These are phyloP conservation scores for Drosophila kohkoa DNA, from an alignment of 1,140 invertebrate species.

Conservation along the genomic window DNA sequence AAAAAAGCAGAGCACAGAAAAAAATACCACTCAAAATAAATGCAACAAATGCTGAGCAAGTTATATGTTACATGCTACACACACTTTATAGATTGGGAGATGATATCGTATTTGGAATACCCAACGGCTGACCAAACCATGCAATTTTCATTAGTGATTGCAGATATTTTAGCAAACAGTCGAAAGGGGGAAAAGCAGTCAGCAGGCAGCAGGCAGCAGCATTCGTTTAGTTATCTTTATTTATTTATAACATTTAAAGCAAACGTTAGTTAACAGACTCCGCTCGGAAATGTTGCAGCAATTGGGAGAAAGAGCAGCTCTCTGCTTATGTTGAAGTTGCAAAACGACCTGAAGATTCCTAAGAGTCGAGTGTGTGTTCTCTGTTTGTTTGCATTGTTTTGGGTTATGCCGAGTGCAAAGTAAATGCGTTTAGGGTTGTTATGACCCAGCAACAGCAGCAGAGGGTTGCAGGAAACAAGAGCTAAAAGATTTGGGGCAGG, in stretches of 20 bases:
- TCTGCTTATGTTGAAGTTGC: neutral
- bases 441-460: neutral
- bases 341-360: conserved; percentile 58
- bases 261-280: conserved; percentile 65
- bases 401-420: conserved; percentile 51
- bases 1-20: neutral
- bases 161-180: conserved; percentile 30
- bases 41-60: conserved; percentile 10
- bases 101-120: conserved; percentile 30
- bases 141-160: conserved; percentile 60
- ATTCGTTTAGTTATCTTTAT: conserved; percentile 58
- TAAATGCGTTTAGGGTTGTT: conserved; percentile 72
- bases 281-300: neutral
- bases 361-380: conserved; percentile 52
- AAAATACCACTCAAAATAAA: neutral
- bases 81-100: no score
- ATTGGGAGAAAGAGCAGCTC: no score
- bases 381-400: neutral
- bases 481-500: neutral
- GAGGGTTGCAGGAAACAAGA: conserved; percentile 11
- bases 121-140: conserved; percentile 47
- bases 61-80: conserved; percentile 14
- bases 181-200: neutral
- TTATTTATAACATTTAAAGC: conserved; percentile 71
- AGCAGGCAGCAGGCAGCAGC: conserved; percentile 6